Conservation (phyloP, 2,113 vertebrate genomes). For the Stigmatopora nigra region DNA sequence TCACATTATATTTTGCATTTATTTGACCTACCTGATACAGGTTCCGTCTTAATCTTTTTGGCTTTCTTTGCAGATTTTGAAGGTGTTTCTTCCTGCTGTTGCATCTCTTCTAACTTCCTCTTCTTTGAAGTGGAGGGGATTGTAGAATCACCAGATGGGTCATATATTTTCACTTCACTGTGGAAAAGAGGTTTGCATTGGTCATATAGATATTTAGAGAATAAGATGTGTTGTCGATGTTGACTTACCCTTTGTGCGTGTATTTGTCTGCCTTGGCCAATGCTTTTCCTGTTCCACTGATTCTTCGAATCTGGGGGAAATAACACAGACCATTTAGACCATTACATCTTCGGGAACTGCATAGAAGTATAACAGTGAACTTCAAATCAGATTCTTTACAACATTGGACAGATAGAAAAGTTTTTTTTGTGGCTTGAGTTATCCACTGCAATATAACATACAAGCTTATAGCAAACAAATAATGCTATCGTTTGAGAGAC, state of each 20-base stretch:
- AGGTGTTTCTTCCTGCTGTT: slow-evolving; percentile 66
- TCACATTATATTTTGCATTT: rapidly evolving
- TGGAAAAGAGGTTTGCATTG: background rate
- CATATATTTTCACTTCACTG: slow-evolving; percentile 86
- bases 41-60: slow-evolving; percentile 81
- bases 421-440: too few species aligned
- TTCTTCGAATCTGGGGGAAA: slow-evolving; percentile 83
- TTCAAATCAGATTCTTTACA: too few species aligned
- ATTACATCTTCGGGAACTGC: too few species aligned
- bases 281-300: slow-evolving; percentile 93
- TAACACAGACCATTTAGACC: too few species aligned
- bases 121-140: slow-evolving; percentile 84
- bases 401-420: too few species aligned
- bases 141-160: slow-evolving; percentile 88
- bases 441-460: too few species aligned
- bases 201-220: background rate
- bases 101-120: slow-evolving; percentile 83
- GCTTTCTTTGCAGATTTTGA: slow-evolving; percentile 56
- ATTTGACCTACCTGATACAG: slow-evolving; percentile 53
- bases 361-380: too few species aligned
- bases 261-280: slow-evolving; percentile 91
- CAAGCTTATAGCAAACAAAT: too few species aligned
- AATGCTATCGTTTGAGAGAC: too few species aligned
- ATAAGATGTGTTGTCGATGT: background rate
- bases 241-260: slow-evolving; percentile 85